These are phyloP conservation scores for Drosophila parvula DNA, from an alignment of 1,140 invertebrate genomes.

Conservation along the genomic window DNA sequence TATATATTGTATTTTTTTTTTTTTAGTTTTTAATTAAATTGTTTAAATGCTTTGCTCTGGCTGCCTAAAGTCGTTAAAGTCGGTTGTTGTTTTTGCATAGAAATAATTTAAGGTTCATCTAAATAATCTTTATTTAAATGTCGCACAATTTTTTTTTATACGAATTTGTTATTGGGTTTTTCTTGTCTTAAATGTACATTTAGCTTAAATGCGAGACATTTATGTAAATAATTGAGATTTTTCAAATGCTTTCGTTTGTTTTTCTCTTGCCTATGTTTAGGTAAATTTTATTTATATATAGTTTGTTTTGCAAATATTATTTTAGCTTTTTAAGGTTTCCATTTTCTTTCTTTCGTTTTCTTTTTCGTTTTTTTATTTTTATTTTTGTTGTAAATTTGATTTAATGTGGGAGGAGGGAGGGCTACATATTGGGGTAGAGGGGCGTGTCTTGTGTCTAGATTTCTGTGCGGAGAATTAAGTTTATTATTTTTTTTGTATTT, in stretches of 20 bases:
- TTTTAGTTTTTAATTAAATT: conserved; percentile 10
- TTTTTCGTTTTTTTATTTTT: conserved; percentile 39
- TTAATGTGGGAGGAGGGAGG: conserved; percentile 58
- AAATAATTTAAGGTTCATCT: conserved; percentile 58
- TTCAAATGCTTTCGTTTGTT: conserved; percentile 37
- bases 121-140: conserved; percentile 35
- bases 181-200: conserved; percentile 72
- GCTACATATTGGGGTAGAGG: conserved; percentile 31
- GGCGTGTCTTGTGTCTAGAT: conserved; percentile 51
- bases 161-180: conserved; percentile 34
- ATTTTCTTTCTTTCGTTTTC: conserved; percentile 37
- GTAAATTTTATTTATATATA: conserved; percentile 78
- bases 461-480: conserved; percentile 65
- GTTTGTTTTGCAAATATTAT: conserved; percentile 54
- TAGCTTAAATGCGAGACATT: conserved; percentile 81
- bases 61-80: conserved; percentile 32
- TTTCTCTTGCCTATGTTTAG: conserved; percentile 65
- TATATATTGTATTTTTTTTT: neutral
- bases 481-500: conserved; percentile 39
- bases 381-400: conserved; percentile 73
- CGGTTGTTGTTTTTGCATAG: conserved; percentile 22
- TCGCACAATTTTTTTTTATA: conserved; percentile 41
- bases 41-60: conserved; percentile 73
- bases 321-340: conserved; percentile 48
- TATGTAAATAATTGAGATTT: conserved; percentile 82